Conservation (phyloP, 2,888 invertebrate genomes). For the Xestobium rufovillosum region DNA sequence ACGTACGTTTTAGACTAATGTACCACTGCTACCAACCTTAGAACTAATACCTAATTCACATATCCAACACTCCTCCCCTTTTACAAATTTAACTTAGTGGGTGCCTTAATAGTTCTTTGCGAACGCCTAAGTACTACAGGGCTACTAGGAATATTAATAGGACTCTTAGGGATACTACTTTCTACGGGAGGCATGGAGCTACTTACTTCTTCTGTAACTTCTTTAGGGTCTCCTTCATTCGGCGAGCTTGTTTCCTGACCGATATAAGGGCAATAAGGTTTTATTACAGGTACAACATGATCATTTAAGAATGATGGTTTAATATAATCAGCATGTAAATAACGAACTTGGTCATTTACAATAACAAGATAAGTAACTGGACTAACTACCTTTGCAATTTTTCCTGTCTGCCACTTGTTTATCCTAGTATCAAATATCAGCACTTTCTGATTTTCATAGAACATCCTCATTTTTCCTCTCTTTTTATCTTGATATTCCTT, state of each 20-base stretch:
- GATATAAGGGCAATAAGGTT: not conserved
- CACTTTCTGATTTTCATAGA: conserved; percentile 3
- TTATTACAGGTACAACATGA: not conserved
- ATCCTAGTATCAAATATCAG: too few relatives aligned
- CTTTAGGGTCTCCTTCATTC: not conserved
- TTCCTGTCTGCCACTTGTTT: not conserved
- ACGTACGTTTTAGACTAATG: too few relatives aligned
- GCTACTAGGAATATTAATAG: too few relatives aligned
- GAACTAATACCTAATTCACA: too few relatives aligned
- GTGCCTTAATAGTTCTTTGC: too few relatives aligned
- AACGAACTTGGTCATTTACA: not conserved
- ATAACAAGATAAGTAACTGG: conserved; percentile 1
- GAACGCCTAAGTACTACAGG: too few relatives aligned
- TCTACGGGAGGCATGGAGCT: too few relatives aligned
- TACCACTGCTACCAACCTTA: too few relatives aligned
- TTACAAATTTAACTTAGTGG: too few relatives aligned
- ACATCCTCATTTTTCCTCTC: conserved; percentile 4
- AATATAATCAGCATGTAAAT: conserved; percentile 2
- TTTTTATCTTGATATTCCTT: too few relatives aligned
- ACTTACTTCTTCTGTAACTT: not conserved
- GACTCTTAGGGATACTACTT: too few relatives aligned
- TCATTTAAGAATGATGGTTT: not conserved
- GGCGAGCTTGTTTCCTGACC: not conserved
- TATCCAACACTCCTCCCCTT: too few relatives aligned
- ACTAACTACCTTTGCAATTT: conserved; percentile 1